Conservation (phyloP, 2,113 vertebrate species). For the Sterna hirundo region DNA sequence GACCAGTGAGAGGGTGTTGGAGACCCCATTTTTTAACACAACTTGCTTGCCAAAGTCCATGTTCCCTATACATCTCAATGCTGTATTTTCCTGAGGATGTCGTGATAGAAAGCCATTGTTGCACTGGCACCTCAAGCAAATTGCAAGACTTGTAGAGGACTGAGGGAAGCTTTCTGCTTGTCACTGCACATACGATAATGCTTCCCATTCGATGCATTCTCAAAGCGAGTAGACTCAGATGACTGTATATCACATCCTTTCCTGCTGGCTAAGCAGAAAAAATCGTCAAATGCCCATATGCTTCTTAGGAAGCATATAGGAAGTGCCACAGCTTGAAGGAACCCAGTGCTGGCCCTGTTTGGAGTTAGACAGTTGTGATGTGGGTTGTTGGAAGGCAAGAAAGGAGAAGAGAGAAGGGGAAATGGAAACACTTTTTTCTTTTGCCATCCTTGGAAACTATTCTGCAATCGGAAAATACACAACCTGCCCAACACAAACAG, state of each 20-base stretch:
- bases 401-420: neutral
- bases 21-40: neutral
- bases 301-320: neutral
- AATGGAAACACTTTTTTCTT: neutral
- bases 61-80: neutral
- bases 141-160: neutral
- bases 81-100: neutral
- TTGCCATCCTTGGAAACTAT: neutral
- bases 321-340: neutral
- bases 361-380: neutral
- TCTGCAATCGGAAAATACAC: neutral
- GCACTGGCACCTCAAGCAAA: neutral
- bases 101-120: neutral
- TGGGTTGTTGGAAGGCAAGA: neutral
- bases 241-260: neutral
- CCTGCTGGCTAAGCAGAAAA: neutral
- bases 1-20: neutral
- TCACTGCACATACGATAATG: neutral
- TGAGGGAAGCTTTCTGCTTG: neutral
- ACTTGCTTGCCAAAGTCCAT: neutral
- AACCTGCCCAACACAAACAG: neutral
- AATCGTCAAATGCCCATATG: neutral
- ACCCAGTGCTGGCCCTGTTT: neutral
- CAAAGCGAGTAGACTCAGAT: rapidly evolving
- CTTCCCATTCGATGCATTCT: neutral